phyloP scores from a whole-genome alignment of 2,888 invertebrate species.

The Xestia xanthographa region DNA sequence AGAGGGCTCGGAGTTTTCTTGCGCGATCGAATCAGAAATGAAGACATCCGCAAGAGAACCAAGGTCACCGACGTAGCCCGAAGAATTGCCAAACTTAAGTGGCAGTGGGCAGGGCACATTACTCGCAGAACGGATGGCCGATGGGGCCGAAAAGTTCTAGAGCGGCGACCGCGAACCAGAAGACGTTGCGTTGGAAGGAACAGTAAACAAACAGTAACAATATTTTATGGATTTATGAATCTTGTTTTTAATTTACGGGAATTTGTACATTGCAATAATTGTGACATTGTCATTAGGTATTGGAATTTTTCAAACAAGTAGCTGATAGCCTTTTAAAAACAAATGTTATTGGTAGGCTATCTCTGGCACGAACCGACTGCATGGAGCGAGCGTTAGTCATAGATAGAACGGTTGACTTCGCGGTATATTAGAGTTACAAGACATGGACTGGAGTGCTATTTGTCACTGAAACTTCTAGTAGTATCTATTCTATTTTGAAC shows the following conservation, averaged over 20 bases:
- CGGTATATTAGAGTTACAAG: conserved; percentile 25
- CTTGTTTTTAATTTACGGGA: neutral
- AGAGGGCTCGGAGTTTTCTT: no score
- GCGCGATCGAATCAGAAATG: no score
- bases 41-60: no score
- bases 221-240: neutral
- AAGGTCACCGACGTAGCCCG: no score
- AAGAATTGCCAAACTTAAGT: no score
- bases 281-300: neutral
- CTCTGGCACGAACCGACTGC: conserved; percentile 33
- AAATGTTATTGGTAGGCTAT: conserved; percentile 16
- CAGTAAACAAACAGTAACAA: no score
- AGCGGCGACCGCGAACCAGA: no score
- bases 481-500: neutral
- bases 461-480: conserved; percentile 17
- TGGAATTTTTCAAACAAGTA: conserved; percentile 1
- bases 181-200: no score
- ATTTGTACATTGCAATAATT: neutral
- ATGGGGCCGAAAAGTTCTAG: no score
- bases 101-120: no score
- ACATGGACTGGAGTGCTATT: conserved; percentile 7
- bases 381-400: conserved; percentile 35
- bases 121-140: no score
- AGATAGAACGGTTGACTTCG: conserved; percentile 18
- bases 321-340: conserved; percentile 25